These are phyloP conservation scores for Andrena bicolor DNA, from an alignment of 2,888 invertebrate genomes.

Conservation along the genomic window DNA sequence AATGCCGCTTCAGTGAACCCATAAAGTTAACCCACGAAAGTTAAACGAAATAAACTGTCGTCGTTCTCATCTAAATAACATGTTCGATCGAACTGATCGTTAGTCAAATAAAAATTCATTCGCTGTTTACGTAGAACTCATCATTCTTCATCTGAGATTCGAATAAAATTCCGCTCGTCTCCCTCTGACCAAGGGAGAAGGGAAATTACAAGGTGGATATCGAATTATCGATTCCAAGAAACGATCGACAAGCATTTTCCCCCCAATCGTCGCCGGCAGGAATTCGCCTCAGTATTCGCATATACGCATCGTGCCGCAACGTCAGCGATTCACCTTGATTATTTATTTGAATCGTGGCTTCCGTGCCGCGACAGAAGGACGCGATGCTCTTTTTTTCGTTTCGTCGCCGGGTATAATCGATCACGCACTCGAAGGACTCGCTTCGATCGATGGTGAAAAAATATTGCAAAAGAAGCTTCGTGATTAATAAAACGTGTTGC, in stretches of 20 bases:
- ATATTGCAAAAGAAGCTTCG: neutral
- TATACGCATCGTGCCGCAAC: constrained; percentile 49
- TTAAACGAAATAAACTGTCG: no score
- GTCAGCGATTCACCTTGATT: constrained; percentile 50
- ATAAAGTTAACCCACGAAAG: no score
- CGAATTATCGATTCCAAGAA: constrained; percentile 25
- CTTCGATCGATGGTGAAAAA: constrained; percentile 1
- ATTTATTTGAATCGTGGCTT: constrained; percentile 38
- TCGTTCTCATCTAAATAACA: no score
- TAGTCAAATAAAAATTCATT: neutral
- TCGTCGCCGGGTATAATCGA: constrained; percentile 24
- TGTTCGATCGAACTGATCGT: no score
- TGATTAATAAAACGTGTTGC: neutral
- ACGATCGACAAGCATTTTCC: constrained; percentile 23
- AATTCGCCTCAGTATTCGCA: constrained; percentile 49
- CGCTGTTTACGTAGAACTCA: neutral
- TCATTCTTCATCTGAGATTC: neutral
- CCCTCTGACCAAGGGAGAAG: neutral
- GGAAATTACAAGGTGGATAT: neutral
- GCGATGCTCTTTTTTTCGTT: constrained; percentile 25
- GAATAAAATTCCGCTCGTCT: neutral
- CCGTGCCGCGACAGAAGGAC: constrained; percentile 45
- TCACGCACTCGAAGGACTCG: constrained; percentile 21
- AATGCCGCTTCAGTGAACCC: no score
- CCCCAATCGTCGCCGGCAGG: constrained; percentile 25